Percentiles rank a stretch among this genome's conserved stretches.
phyloP scores from a whole-genome alignment of 2,888 invertebrate species.

The Dilophus febrilis region DNA sequence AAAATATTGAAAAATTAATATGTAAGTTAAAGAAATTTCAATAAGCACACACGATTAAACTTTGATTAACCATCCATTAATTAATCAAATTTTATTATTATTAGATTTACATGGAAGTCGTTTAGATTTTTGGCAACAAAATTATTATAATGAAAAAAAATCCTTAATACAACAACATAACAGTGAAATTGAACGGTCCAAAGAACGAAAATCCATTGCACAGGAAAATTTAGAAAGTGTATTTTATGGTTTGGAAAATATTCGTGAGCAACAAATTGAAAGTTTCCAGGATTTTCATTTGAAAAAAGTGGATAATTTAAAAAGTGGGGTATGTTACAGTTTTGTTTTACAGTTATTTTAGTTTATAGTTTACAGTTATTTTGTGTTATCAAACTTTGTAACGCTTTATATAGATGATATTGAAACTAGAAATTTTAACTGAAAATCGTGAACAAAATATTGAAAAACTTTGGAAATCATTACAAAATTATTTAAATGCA shows the following conservation, averaged over 20 bases:
- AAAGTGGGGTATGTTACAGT: constrained; percentile 29
- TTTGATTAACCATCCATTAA: constrained; percentile 1
- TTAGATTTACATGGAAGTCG: constrained; percentile 40
- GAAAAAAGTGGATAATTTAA: constrained; percentile 33
- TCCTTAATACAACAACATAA: constrained; percentile 36
- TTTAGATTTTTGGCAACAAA: constrained; percentile 36
- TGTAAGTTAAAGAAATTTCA: constrained; percentile 30
- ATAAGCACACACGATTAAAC: no score
- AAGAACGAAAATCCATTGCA: constrained; percentile 33
- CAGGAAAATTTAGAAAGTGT: constrained; percentile 41
- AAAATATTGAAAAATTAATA: constrained; percentile 48
- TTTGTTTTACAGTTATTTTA: no score
- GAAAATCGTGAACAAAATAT: constrained; percentile 32
- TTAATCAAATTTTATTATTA: constrained; percentile 5
- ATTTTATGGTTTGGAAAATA: constrained; percentile 37
- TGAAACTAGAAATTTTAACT: constrained; percentile 29
- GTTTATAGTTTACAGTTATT: no score
- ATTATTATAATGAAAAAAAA: constrained; percentile 38
- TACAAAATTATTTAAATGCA: constrained; percentile 26
- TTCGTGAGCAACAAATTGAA: constrained; percentile 22
- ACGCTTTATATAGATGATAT: constrained; percentile 20
- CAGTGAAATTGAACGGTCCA: constrained; percentile 35
- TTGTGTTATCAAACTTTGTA: no score
- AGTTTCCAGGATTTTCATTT: constrained; percentile 31
- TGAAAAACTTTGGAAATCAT: constrained; percentile 31